Percentiles rank a stretch among this genome's conserved stretches.
Evolutionary conservation across 2,888 invertebrate species (phyloP).

Genomic region (Pyrgus malvae): DNA sequence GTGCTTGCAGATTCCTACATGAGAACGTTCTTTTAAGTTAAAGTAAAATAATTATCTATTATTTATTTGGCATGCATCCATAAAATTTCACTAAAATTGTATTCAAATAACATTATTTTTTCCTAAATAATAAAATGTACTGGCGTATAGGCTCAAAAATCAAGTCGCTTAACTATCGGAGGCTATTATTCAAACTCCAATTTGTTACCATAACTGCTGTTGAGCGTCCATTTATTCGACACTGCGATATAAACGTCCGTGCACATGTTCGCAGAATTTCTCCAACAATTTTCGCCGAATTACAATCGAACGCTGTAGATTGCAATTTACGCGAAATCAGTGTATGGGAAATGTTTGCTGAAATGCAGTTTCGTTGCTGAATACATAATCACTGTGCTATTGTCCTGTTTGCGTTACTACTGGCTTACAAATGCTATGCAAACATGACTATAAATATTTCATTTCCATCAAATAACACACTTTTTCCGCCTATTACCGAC

Average conservation of each 20-base stretch:
- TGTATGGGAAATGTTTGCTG: slow-evolving; percentile 20
- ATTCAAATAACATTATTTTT: too few species aligned
- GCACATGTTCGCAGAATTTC: slow-evolving; percentile 17
- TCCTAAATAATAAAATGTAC: too few species aligned
- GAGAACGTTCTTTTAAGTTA: too few species aligned
- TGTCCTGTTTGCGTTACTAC: slow-evolving; percentile 17
- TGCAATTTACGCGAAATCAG: slow-evolving; percentile 27
- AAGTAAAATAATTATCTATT: too few species aligned
- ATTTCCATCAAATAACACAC: too few species aligned
- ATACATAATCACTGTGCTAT: slow-evolving; percentile 24
- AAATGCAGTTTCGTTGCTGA: slow-evolving; percentile 19
- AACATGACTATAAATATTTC: background rate
- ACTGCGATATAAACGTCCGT: slow-evolving; percentile 1
- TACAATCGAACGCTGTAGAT: slow-evolving; percentile 25
- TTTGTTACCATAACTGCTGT: background rate
- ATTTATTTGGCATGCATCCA: too few species aligned
- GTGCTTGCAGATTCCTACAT: too few species aligned
- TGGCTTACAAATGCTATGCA: background rate
- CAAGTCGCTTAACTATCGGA: too few species aligned
- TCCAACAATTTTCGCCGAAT: slow-evolving; percentile 27
- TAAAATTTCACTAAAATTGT: too few species aligned
- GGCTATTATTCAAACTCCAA: background rate
- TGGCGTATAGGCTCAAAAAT: too few species aligned
- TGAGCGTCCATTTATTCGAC: slow-evolving; percentile 11
- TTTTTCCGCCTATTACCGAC: too few species aligned